Conservation (phyloP, 2,113 vertebrate genomes). For the Tragelaphus imberbis region DNA sequence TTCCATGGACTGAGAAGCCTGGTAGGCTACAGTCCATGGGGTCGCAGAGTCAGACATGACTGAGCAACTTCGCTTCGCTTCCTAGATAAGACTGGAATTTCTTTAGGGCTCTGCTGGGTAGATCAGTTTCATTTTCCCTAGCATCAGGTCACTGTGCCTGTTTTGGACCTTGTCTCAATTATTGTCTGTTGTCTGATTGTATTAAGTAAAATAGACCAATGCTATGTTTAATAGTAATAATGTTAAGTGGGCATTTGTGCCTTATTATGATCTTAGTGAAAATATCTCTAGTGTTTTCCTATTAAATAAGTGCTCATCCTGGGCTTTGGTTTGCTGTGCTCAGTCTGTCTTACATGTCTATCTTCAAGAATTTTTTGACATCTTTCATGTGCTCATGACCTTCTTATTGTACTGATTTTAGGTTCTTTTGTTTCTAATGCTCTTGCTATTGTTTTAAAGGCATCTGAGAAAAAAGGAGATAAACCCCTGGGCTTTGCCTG, state of each 20-base stretch:
- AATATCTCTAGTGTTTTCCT: background rate
- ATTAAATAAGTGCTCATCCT: background rate
- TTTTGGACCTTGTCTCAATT: background rate
- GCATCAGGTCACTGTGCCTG: background rate
- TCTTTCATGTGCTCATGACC: background rate
- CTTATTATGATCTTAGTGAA: background rate
- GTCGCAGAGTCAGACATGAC: no score
- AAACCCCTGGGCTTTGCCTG: background rate
- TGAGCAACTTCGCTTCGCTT: no score
- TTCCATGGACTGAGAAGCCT: no score
- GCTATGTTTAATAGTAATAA: background rate
- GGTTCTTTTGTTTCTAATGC: constrained; percentile 12
- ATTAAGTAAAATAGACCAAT: background rate
- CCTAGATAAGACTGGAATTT: background rate
- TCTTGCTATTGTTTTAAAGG: background rate
- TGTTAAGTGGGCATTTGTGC: background rate
- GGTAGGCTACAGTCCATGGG: no score
- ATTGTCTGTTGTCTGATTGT: background rate
- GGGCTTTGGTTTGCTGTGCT: background rate
- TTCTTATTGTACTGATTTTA: background rate
- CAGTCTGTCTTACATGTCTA: background rate
- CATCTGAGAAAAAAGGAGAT: background rate
- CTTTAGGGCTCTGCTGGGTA: background rate
- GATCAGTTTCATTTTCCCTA: background rate
- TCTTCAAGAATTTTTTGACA: background rate